Evolutionary conservation across 2,797 vertebrate species (phyloP).

Genomic region (Coregonus sp.): DNA sequence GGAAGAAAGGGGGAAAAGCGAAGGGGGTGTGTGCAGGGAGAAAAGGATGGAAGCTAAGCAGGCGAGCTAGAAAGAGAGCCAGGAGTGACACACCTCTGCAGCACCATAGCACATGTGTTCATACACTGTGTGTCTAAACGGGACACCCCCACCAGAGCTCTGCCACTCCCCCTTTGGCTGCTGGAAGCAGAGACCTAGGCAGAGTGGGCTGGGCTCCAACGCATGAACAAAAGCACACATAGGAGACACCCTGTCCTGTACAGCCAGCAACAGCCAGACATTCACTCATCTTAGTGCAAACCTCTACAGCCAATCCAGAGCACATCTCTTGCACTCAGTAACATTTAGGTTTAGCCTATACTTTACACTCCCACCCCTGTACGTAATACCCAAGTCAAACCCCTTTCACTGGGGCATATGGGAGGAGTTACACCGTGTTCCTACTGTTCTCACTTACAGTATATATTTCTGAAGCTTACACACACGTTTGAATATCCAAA

Average conservation of each 20-base stretch:
- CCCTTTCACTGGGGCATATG: neutral
- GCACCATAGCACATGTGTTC: constrained; percentile 21
- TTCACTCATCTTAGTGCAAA: neutral
- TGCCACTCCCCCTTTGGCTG: constrained; percentile 10
- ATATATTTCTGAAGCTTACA: neutral
- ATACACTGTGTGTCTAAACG: constrained; percentile 12
- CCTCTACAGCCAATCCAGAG: neutral
- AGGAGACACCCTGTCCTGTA: neutral
- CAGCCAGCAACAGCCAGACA: neutral
- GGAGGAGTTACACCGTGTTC: neutral
- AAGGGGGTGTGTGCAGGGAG: constrained; percentile 36
- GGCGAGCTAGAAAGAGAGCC: constrained; percentile 11
- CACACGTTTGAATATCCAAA: neutral
- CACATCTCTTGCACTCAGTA: neutral
- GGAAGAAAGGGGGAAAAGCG: constrained; percentile 41
- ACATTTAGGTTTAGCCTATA: neutral
- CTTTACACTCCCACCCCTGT: neutral
- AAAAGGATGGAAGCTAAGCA: constrained; percentile 28
- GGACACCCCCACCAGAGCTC: constrained; percentile 7
- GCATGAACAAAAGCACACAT: constrained; percentile 4
- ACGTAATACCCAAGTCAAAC: neutral
- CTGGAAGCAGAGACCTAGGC: neutral
- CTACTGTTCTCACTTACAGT: neutral
- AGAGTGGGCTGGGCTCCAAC: constrained; percentile 3
- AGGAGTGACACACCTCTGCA: constrained; percentile 10